Evolutionary conservation across 1,140 invertebrate genomes (phyloP), one percentile per base, ranked within the genome.

Genomic region (Glossosoma conforme): DNA sequence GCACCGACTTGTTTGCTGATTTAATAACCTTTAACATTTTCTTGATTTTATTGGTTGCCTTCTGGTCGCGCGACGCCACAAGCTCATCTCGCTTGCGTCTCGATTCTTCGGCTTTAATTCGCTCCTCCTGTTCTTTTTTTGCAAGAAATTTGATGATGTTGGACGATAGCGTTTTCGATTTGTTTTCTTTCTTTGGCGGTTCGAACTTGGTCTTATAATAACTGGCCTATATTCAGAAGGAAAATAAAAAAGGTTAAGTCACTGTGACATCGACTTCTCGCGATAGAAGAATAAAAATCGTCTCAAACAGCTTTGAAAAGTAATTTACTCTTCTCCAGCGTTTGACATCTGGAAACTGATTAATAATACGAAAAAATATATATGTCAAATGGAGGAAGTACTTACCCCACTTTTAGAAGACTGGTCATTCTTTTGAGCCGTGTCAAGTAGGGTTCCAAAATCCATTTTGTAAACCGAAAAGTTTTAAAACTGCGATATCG

Each of bases 111-210:
- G 69, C 66, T 61, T 86, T 86, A 40, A 76, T 72, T 48, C 65
- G 73, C 59, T 92, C 87, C 61, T 92, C 89, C 46, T 84, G 80
- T 65, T 91, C 87, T 62, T 85, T 86, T 56, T 82, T 83, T 4
- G 82, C 85, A 8, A 93, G 67, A 68, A 92, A 92, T 66, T 86
- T 89, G 62, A 87, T 81, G 37, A 93, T 85, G 62, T 89, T 89
- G 0, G 76, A 79, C 0, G 86, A 88, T 5, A 90, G 69, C 33
- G 72, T 75, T 49, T 77, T 78, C 21, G 81, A 78, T 53, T 84
- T 85, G 40, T 77, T 75, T 46, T 85, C 77, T 61, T 91, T 91
- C 64, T 91, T 92, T 0, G 87, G 84, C n/a, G 89, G 84, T 35
- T 83, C 76, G 65, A 87, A 89, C 57, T 84, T 83, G 0, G 86